phyloP scores from a whole-genome alignment of 2,113 vertebrate species.

The Sinocyclocheilus anophthalmus region DNA sequence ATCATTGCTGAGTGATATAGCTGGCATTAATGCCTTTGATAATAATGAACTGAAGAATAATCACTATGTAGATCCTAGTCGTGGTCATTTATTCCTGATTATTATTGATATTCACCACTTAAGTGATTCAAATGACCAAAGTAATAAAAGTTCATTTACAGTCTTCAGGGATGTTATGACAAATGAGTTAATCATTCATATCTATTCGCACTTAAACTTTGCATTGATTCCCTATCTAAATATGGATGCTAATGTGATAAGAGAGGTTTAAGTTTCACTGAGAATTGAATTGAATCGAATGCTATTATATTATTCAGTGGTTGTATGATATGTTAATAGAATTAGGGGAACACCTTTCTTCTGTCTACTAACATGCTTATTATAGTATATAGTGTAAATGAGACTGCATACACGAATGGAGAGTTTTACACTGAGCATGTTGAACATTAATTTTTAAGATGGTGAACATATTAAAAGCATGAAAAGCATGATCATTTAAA shows the following conservation, averaged over 20 bases:
- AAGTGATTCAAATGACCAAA: not conserved
- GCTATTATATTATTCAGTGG: not conserved
- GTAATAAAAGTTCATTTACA: not conserved
- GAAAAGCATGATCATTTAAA: too few relatives aligned
- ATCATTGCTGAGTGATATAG: not conserved
- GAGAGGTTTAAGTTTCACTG: not conserved
- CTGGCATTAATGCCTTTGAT: not conserved
- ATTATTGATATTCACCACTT: not conserved
- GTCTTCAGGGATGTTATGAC: not conserved
- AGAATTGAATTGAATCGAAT: not conserved
- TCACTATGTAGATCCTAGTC: not conserved
- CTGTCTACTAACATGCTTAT: not conserved
- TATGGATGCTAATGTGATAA: not conserved
- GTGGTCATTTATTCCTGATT: not conserved
- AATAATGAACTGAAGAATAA: not conserved
- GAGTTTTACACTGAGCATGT: too few relatives aligned
- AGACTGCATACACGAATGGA: not conserved
- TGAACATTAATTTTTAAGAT: too few relatives aligned
- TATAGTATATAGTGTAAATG: not conserved
- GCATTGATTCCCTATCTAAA: not conserved
- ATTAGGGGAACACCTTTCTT: not conserved
- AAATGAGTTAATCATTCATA: not conserved
- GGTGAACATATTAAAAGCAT: not conserved
- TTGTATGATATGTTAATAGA: slow-evolving; percentile 7
- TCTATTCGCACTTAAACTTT: not conserved